Conservation (phyloP, 2,797 vertebrate species). For the Chiroxiphia lanceolata region DNA sequence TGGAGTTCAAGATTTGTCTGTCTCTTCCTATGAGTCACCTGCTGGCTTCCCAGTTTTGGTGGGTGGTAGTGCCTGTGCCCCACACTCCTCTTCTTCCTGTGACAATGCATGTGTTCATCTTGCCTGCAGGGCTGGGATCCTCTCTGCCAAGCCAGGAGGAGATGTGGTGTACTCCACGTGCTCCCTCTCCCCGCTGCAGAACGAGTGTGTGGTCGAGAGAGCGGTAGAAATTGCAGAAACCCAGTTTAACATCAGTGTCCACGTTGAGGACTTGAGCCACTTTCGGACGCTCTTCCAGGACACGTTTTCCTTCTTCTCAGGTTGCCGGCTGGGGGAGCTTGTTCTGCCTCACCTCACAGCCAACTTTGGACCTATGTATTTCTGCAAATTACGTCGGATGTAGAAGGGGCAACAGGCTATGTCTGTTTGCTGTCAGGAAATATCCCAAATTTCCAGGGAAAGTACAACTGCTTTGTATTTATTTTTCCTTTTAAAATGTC, state of each 20-base stretch:
- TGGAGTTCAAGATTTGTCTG: not conserved
- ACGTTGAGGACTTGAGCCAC: conserved; percentile 78
- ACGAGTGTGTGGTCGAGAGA: conserved; percentile 86
- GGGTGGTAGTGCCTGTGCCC: not conserved
- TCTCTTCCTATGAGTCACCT: fast-evolving
- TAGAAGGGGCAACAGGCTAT: conserved; percentile 41
- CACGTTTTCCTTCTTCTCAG: conserved; percentile 85
- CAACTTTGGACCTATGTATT: conserved; percentile 94
- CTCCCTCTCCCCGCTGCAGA: conserved; percentile 91
- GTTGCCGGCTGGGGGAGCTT: conserved; percentile 85
- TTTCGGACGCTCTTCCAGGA: conserved; percentile 80
- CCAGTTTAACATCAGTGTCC: conserved; percentile 76
- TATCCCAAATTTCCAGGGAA: not conserved
- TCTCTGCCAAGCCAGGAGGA: conserved; percentile 82
- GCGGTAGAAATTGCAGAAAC: conserved; percentile 77
- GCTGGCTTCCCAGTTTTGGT: fast-evolving
- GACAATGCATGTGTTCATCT: fast-evolving
- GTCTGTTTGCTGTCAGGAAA: not conserved
- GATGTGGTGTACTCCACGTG: conserved; percentile 91
- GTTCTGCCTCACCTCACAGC: conserved; percentile 90
- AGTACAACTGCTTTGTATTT: not conserved
- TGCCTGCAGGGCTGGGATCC: conserved; percentile 83
- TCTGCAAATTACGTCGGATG: conserved; percentile 86
- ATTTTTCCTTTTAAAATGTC: not conserved
- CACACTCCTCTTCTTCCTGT: not conserved